Evolutionary conservation across 2,113 vertebrate genomes (phyloP).

Genomic region (Myodes glareolus): DNA sequence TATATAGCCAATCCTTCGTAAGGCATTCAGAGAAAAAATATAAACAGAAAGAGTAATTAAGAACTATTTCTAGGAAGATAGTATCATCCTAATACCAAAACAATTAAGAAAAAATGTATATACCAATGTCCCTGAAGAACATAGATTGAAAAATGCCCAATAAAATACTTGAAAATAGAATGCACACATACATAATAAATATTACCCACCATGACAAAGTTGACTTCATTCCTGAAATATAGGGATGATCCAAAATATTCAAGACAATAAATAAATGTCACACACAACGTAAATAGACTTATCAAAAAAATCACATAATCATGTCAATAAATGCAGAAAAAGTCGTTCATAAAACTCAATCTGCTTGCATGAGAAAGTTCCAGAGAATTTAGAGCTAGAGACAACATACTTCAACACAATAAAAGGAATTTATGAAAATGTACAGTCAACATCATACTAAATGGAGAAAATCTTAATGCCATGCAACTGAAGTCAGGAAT

Average conservation of each 20-base stretch:
- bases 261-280: background rate
- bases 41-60: background rate
- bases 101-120: background rate
- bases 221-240: background rate
- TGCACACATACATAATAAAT: background rate
- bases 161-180: background rate
- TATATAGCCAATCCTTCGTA: background rate
- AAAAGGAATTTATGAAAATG: background rate
- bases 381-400: background rate
- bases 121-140: background rate
- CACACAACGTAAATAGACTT: background rate
- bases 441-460: no score
- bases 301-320: background rate
- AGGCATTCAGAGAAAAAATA: background rate
- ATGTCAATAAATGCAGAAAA: background rate
- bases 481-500: no score
- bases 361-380: background rate
- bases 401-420: background rate
- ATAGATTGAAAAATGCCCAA: background rate
- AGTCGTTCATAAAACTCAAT: background rate
- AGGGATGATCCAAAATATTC: background rate
- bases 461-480: no score
- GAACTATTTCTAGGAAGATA: background rate
- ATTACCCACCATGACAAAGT: background rate
- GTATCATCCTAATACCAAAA: background rate